Conservation (phyloP, 2,113 vertebrate genomes). For the Glaucidium brasilianum region DNA sequence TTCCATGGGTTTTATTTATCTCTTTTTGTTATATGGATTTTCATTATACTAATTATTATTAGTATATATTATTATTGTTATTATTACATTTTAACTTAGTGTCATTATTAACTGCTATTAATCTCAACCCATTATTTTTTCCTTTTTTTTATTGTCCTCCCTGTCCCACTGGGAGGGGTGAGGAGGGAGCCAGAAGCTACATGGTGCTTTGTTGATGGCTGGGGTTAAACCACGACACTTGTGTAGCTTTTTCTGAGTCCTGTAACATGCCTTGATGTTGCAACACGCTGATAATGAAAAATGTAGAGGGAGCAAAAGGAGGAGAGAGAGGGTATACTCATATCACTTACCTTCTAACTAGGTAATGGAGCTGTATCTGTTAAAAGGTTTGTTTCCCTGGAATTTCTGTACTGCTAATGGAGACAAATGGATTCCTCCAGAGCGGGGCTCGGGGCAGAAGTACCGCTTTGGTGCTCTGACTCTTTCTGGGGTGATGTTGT, state of each 20-base stretch:
- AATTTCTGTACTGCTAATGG: background rate
- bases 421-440: background rate
- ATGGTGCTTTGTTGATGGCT: no score
- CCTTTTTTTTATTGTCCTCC: no score
- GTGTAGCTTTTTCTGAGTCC: background rate
- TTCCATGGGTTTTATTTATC: no score
- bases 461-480: background rate
- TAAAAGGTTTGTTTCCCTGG: background rate
- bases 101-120: no score
- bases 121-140: no score
- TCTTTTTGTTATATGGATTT: no score
- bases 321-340: background rate
- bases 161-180: no score
- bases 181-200: no score
- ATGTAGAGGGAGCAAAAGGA: background rate
- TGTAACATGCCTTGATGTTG: background rate
- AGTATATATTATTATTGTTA: no score
- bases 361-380: background rate
- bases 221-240: background rate
- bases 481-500: background rate
- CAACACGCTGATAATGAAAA: background rate
- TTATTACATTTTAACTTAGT: no score
- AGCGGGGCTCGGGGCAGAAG: rapidly evolving
- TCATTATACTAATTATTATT: no score
- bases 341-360: background rate